Percentiles rank a stretch among this genome's conserved stretches.
Evolutionary conservation across 2,113 vertebrate species (phyloP).

Genomic region (Shinisaurus crocodilurus): DNA sequence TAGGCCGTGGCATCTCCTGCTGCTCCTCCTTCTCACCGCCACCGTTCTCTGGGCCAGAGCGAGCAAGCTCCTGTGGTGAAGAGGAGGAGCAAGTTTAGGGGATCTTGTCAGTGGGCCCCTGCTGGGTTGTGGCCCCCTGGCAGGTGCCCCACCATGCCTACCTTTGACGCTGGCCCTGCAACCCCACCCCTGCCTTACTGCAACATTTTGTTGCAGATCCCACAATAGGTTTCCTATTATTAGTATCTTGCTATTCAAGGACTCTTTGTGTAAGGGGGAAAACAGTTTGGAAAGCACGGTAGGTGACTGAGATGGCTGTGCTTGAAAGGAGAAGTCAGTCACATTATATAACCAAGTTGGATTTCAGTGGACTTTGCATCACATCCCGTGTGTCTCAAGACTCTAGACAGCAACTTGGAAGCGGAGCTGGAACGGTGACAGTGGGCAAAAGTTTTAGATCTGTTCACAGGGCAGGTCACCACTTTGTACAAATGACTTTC

Average conservation of each 20-base stretch:
- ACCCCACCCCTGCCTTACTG: background rate
- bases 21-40: no score
- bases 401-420: background rate
- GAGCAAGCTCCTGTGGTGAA: no score
- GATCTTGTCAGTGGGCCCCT: no score
- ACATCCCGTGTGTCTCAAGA: background rate
- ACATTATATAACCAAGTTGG: background rate
- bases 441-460: background rate
- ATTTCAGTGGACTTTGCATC: background rate
- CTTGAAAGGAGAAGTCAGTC: background rate
- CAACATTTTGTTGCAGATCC: background rate
- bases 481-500: background rate
- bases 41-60: no score
- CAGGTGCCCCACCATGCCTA: no score
- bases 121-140: no score
- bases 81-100: no score
- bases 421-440: background rate
- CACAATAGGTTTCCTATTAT: background rate
- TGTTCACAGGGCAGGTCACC: background rate
- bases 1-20: no score
- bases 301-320: background rate
- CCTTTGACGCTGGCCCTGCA: no score
- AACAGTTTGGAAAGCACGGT: background rate
- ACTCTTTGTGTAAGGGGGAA: background rate
- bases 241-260: background rate